These are phyloP conservation scores for Chaetodon auriga DNA, from an alignment of 2,113 vertebrate genomes.

Conservation along the genomic window DNA sequence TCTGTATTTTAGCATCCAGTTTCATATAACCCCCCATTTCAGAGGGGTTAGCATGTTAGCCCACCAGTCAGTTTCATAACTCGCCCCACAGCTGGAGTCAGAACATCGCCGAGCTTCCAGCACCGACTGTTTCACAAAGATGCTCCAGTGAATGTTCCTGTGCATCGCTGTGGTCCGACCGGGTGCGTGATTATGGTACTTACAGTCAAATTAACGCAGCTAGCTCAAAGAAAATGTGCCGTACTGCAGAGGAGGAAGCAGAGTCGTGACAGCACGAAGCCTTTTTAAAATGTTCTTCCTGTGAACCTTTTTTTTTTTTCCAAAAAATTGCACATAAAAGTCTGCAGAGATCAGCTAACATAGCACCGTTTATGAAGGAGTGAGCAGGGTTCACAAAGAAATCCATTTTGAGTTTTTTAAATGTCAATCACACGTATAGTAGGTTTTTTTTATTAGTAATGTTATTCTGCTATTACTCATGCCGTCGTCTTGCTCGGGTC, in stretches of 20 bases:
- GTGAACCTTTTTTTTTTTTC: not conserved
- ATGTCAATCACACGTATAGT: not conserved
- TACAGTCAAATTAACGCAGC: too few species aligned
- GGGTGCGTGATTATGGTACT: too few species aligned
- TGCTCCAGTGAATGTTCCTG: not conserved
- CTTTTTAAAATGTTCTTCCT: not conserved
- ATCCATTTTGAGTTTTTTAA: not conserved
- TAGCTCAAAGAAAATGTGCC: too few species aligned
- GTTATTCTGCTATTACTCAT: not conserved
- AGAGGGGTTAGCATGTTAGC: not conserved
- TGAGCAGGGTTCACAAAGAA: constrained; percentile 3
- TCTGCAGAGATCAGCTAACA: not conserved
- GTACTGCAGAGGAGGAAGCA: not conserved
- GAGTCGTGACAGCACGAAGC: not conserved
- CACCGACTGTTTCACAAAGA: not conserved
- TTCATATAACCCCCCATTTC: too few species aligned
- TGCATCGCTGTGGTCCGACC: not conserved
- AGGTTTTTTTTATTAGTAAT: not conserved
- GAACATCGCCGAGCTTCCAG: not conserved
- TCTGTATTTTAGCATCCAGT: too few species aligned
- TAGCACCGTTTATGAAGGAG: not conserved
- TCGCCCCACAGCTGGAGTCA: too few species aligned
- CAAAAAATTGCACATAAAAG: not conserved
- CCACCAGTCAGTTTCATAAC: not conserved
- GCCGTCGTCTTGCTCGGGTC: not conserved